These are phyloP conservation scores for Phoxinus dragarum DNA, from an alignment of 2,797 vertebrate species.

Conservation along the genomic window DNA sequence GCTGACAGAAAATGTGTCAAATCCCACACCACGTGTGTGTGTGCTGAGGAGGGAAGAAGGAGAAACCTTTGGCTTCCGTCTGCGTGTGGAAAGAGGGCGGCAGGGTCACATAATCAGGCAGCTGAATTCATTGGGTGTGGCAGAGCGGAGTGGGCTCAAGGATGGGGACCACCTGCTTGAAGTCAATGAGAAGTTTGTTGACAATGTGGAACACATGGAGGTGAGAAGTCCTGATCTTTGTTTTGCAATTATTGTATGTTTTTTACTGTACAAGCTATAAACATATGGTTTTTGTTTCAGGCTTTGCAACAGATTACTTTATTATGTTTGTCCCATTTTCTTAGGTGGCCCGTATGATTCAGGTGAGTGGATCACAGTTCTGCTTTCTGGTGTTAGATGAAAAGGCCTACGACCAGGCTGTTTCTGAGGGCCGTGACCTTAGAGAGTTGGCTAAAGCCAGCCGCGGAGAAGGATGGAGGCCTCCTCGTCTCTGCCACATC, in stretches of 20 bases:
- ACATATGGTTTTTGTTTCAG: background rate
- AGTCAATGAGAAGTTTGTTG: conserved; percentile 84
- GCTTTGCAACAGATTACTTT: background rate
- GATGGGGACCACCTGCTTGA: conserved; percentile 87
- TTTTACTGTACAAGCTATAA: background rate
- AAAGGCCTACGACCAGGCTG: conserved; percentile 72
- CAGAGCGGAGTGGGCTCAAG: conserved; percentile 82
- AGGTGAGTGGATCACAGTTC: conserved; percentile 81
- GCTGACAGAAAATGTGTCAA: conserved; percentile 53
- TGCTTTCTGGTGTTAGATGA: conserved; percentile 81
- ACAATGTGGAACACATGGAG: conserved; percentile 75
- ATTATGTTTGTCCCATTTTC: background rate
- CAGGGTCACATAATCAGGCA: conserved; percentile 75
- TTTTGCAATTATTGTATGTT: background rate
- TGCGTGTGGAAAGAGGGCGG: conserved; percentile 66
- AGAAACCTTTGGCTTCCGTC: conserved; percentile 73
- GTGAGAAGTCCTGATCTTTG: conserved; percentile 71
- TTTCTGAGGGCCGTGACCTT: conserved; percentile 69
- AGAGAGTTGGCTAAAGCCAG: conserved; percentile 61
- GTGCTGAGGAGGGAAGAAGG: conserved; percentile 79
- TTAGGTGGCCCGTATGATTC: conserved; percentile 87
- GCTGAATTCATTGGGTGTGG: conserved; percentile 80
- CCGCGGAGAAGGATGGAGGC: conserved; percentile 72
- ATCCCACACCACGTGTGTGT: conserved; percentile 77
- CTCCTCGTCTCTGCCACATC: conserved; percentile 86